Evolutionary conservation across 2,888 invertebrate species (phyloP), one percentile per base, ranked within the genome.

Genomic region (Ganaspis brasiliensis): DNA sequence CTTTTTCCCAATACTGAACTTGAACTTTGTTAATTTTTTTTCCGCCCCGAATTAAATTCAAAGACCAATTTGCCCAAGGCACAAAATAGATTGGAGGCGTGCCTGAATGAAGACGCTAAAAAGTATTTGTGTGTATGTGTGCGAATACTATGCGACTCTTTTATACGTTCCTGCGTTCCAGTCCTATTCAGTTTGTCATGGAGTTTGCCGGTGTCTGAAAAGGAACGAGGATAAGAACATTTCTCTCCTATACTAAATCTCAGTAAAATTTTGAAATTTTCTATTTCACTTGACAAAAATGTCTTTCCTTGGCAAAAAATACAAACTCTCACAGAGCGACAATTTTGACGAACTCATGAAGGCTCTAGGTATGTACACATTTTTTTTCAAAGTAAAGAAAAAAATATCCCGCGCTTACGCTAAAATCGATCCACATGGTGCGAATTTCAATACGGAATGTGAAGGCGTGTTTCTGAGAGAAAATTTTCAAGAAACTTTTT

Each of bases 261-360:
- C 67, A 45, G 63, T 72, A 12, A 19, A 76, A 63, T 70, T 80
- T 76, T 79, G 49, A 24, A 40, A 24, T 9, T 14, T 67, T 21
- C 9, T 4, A 24, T 67, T n/a, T 21, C 8, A 45, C 24, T 63
- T 12, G 0, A 14, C 16, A 55, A 63, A 63, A 67, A 67, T 67
- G 67, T n/a, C 67, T 67, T 92, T 93, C 84, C 88, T 92, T 57
- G 96, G 96, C 90, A 96, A 95, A 92, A 96, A 95, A 91, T 98
- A 96, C 94, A 97, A 97, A 92, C 94, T 97, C 92, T 92, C 92
- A 84, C 94, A 94, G 79, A 95, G 96, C 87, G 96, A 97, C 85
- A 96, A 97, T 91, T 97, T 97, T 92, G 97, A 98, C 86, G 96
- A 96, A 78, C 97, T 96, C 93, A 96, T 98, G 96, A 97, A 97